Conservation (phyloP, 2,888 invertebrate species). For the Formica aserva region DNA sequence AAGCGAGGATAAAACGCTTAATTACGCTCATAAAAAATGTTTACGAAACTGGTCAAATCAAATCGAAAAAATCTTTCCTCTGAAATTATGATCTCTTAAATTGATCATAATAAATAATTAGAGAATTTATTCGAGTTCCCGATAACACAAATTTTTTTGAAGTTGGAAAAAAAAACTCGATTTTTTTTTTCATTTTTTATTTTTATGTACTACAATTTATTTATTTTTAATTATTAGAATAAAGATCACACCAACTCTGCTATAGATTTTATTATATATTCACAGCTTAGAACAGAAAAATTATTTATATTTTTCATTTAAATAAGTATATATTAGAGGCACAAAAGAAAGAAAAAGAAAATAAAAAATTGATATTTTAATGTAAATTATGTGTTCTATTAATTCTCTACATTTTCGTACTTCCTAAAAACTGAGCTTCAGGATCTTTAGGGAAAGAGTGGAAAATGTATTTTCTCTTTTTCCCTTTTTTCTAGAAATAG, state of each 20-base stretch:
- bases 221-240: background rate
- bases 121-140: background rate
- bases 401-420: background rate
- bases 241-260: background rate
- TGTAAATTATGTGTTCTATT: background rate
- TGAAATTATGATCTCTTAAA: background rate
- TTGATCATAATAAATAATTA: background rate
- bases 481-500: background rate
- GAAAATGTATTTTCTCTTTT: background rate
- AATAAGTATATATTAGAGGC: background rate
- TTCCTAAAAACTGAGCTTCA: background rate
- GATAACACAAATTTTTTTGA: background rate
- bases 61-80: background rate
- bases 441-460: background rate
- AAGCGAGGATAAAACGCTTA: slow-evolving; percentile 16
- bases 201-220: background rate
- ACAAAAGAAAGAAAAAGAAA: background rate
- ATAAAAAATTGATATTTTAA: background rate
- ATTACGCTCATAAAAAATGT: slow-evolving; percentile 21
- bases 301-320: background rate
- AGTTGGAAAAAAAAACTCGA: background rate
- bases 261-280: background rate
- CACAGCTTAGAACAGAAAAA: too few relatives aligned
- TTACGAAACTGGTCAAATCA: background rate
- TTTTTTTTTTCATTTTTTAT: background rate